phyloP scores from a whole-genome alignment of 2,888 invertebrate genomes.

The Sesamia inferens region DNA sequence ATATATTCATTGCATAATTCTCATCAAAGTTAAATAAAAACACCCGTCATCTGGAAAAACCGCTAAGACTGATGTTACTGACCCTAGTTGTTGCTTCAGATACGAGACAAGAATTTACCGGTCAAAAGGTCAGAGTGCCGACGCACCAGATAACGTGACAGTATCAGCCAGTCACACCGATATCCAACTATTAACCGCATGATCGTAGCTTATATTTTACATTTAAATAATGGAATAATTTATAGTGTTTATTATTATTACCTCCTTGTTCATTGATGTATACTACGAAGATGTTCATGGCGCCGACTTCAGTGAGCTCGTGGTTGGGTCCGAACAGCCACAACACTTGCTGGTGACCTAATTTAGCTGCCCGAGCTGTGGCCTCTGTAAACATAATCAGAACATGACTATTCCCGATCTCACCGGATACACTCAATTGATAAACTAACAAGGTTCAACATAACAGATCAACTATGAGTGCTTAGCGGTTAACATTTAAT shows the following conservation, averaged over 20 bases:
- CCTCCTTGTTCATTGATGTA: slow-evolving; percentile 97
- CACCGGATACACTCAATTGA: slow-evolving; percentile 38
- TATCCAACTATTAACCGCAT: slow-evolving; percentile 71
- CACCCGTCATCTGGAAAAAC: slow-evolving; percentile 53
- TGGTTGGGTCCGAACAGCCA: slow-evolving; percentile 99
- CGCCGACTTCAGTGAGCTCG: slow-evolving; percentile 98
- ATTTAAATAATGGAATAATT: slow-evolving; percentile 29
- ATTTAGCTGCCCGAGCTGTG: slow-evolving; percentile 93
- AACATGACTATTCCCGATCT: slow-evolving; percentile 45
- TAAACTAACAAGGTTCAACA: slow-evolving; percentile 36
- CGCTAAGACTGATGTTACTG: slow-evolving; percentile 78
- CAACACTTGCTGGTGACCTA: slow-evolving; percentile 97
- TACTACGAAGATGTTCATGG: slow-evolving; percentile 99
- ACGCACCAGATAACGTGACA: slow-evolving; percentile 76
- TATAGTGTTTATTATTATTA: slow-evolving; percentile 85
- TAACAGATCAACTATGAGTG: slow-evolving; percentile 26
- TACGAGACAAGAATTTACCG: slow-evolving; percentile 83
- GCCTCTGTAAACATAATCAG: slow-evolving; percentile 86
- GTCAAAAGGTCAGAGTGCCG: slow-evolving; percentile 81
- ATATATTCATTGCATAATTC: slow-evolving; percentile 28
- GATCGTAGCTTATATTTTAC: slow-evolving; percentile 51
- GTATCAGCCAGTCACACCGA: slow-evolving; percentile 75
- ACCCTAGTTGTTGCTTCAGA: slow-evolving; percentile 84
- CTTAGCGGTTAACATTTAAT: slow-evolving; percentile 1
- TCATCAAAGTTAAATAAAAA: slow-evolving; percentile 28